Conservation (phyloP, 2,797 vertebrate genomes). For the Onychomys torridus region DNA sequence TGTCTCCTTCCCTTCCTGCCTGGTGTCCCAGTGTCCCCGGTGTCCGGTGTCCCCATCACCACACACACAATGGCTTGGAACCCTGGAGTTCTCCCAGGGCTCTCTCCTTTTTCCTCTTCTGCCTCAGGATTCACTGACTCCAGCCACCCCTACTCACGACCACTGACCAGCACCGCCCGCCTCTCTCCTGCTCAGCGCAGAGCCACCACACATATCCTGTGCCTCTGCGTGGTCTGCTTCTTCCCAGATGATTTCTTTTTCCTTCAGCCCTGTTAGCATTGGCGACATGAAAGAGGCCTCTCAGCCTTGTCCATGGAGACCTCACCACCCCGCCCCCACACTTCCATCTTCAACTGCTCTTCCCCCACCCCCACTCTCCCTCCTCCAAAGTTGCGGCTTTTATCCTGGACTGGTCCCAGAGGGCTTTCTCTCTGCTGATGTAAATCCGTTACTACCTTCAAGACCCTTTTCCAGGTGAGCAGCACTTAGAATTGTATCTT, state of each 20-base stretch:
- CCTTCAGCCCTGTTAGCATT: neutral
- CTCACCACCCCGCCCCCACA: neutral
- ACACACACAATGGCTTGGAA: neutral
- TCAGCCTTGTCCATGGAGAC: neutral
- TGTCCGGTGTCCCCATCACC: neutral
- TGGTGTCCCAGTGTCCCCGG: too few relatives aligned
- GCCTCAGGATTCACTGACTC: neutral
- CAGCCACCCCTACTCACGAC: neutral
- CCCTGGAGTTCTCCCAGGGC: neutral
- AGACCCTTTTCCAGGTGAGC: neutral
- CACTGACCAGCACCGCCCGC: neutral
- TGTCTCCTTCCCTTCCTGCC: neutral
- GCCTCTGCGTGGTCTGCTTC: neutral
- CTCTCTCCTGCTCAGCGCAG: neutral
- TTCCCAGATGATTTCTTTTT: neutral
- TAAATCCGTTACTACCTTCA: neutral
- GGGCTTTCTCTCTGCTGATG: neutral
- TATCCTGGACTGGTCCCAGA: neutral
- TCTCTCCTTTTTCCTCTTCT: neutral
- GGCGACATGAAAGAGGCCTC: neutral
- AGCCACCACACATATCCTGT: too few relatives aligned
- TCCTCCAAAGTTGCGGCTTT: neutral
- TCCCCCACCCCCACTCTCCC: neutral
- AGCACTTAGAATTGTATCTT: neutral
- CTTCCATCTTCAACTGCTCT: neutral